A percentile compares a stretch with the other conserved stretches of the same genome.
These are phyloP conservation scores for Zygogramma bicolorata DNA, from an alignment of 2,888 invertebrate genomes.

Conservation along the genomic window DNA sequence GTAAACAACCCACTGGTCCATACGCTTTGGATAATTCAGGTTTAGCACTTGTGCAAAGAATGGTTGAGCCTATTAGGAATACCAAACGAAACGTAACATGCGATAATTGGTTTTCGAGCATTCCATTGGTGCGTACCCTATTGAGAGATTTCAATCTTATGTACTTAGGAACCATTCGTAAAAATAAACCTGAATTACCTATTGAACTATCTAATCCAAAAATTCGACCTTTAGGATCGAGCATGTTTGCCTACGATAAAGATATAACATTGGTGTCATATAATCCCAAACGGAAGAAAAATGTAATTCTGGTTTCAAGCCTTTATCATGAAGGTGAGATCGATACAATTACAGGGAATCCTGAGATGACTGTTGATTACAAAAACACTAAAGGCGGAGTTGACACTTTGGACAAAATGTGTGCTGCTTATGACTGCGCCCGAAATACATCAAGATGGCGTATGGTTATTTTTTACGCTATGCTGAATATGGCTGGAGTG, in stretches of 20 bases:
- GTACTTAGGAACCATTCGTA: constrained; percentile 49
- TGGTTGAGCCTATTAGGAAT: constrained; percentile 19
- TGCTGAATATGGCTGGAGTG: constrained; percentile 19
- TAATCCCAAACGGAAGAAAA: constrained; percentile 49
- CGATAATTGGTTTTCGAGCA: constrained; percentile 25
- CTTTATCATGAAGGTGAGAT: constrained; percentile 51
- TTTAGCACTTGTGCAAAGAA: constrained; percentile 16
- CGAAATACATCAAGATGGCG: constrained; percentile 35
- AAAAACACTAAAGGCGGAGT: constrained; percentile 17
- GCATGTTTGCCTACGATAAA: constrained; percentile 51
- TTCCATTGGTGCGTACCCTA: constrained; percentile 12
- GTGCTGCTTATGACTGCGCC: constrained; percentile 35
- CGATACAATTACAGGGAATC: constrained; percentile 16
- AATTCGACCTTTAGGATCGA: constrained; percentile 38
- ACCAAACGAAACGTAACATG: constrained; percentile 19
- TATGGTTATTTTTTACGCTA: constrained; percentile 20
- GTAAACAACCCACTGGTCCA: not conserved
- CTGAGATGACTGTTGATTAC: constrained; percentile 24
- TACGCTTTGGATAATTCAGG: not conserved
- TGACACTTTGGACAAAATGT: constrained; percentile 25
- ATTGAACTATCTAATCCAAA: constrained; percentile 50
- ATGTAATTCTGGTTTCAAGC: constrained; percentile 52
- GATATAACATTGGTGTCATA: constrained; percentile 49
- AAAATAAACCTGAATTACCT: constrained; percentile 56
- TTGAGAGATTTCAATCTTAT: constrained; percentile 39